phyloP scores from a whole-genome alignment of 53 echinoderm and acorn worm species.

The Holothuria scabra region DNA sequence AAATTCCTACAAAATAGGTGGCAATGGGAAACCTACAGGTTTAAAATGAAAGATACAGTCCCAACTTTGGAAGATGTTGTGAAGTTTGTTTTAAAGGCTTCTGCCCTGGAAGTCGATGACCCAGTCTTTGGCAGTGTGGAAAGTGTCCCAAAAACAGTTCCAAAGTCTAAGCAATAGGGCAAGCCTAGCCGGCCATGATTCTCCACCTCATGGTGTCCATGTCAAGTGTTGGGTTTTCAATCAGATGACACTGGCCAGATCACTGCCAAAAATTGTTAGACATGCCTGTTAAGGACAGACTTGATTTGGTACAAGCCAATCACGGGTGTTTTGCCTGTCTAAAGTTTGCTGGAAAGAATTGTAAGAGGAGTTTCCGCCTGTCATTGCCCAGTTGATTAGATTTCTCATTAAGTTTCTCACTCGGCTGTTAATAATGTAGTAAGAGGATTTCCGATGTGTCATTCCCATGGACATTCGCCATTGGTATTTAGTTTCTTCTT shows the following conservation, averaged over 20 bases:
- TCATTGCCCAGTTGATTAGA: too few species aligned
- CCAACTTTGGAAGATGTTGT: slow-evolving; percentile 16
- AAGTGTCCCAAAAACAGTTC: neutral
- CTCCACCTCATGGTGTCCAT: slow-evolving; percentile 6
- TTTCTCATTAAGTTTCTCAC: too few species aligned
- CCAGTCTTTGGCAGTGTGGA: slow-evolving; percentile 26
- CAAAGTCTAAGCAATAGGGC: slow-evolving; percentile 5
- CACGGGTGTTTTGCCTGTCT: neutral
- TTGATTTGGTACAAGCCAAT: slow-evolving; percentile 9
- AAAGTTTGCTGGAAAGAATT: neutral
- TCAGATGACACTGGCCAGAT: slow-evolving; percentile 1
- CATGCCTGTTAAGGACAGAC: slow-evolving; percentile 19
- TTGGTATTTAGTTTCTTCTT: too few species aligned
- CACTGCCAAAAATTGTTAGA: neutral
- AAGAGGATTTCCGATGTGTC: too few species aligned
- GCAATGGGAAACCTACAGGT: slow-evolving; percentile 10
- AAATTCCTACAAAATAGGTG: slow-evolving; percentile 38
- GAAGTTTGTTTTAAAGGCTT: slow-evolving; percentile 36
- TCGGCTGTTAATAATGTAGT: too few species aligned
- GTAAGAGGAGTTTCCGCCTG: too few species aligned
- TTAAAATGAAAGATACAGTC: slow-evolving; percentile 7
- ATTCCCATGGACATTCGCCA: too few species aligned
- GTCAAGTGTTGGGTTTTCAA: slow-evolving; percentile 22
- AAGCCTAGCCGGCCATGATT: slow-evolving; percentile 1
- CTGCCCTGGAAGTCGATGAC: slow-evolving; percentile 25